Evolutionary conservation across 2,888 invertebrate species (phyloP), one percentile per base, ranked within the genome.

Genomic region (Eupithecia inturbata): DNA sequence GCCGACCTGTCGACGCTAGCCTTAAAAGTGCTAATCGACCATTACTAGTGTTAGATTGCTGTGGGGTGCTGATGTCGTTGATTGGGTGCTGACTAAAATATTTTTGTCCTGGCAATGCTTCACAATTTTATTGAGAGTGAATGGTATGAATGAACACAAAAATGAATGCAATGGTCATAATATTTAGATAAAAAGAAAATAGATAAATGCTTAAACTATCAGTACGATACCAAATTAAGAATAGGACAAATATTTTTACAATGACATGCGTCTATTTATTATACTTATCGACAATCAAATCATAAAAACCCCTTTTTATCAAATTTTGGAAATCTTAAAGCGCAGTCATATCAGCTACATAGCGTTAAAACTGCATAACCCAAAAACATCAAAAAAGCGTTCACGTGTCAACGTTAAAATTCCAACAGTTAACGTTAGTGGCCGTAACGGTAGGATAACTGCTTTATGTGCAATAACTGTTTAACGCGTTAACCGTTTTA

Each of bases 381-480:
- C 49, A 71, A 79, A 76, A 80, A 81, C 82, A 77, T 82, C 73
- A 83, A 85, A 86, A 22, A 86, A 84, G 81, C 81, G 77, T 84
- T 87, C 88, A 87, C 88, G 87, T 86, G 84, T 84, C 82, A 82
- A 81, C 84, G 82, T 89, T 85, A 87, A 89, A 87, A 81, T 85
- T 88, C 85, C 82, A 83, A 84, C 87, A 81, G 84, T 87, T 84
- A 88, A 87, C 87, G 84, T 85, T 88, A 86, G 85, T 85, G 85
- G 85, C 84, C 83, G 83, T 88, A 86, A 88, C 87, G 80, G 85
- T 81, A 83, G 84, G 87, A 87, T 87, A 86, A 86, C 87, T 76
- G 85, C 87, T 91, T 90, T 89, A 90, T 86, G 86, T 74, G 83
- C 87, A 82, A 89, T 91, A 90, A 90, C 89, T 85, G 84, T 87